Evolutionary conservation across 2,797 vertebrate genomes (phyloP).

Genomic region (Falco cherrug): DNA sequence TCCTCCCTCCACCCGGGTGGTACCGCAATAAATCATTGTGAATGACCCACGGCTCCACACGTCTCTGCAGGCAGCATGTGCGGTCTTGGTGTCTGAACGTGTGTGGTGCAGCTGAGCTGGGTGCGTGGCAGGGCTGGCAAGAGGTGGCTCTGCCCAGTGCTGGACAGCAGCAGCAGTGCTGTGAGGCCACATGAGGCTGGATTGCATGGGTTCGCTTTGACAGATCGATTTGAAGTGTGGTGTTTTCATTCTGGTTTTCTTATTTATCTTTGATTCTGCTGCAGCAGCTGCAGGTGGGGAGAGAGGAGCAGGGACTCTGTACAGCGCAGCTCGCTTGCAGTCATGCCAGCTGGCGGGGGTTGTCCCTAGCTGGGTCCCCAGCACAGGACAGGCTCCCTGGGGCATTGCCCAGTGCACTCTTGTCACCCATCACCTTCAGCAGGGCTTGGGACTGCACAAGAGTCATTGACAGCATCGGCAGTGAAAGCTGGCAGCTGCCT

Average conservation of each 20-base stretch:
- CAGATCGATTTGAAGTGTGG: not conserved
- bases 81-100: not conserved
- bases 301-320: not conserved
- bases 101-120: not conserved
- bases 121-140: not conserved
- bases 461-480: fast-evolving
- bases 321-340: fast-evolving
- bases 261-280: not conserved
- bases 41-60: conserved; percentile 55
- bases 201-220: not conserved
- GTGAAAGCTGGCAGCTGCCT: not conserved
- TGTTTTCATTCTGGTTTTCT: not conserved
- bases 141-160: not conserved
- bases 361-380: not conserved
- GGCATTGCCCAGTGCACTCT: fast-evolving
- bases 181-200: not conserved
- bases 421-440: not conserved
- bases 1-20: conserved; percentile 55
- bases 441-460: fast-evolving
- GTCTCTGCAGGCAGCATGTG: not conserved
- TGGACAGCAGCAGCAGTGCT: not conserved
- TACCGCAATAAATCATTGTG: conserved; percentile 74
- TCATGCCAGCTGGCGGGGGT: not conserved
- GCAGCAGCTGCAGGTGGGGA: not conserved
- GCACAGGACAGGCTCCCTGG: too few species aligned